These are phyloP conservation scores for Synergus gifuensis DNA, from an alignment of 2,888 invertebrate genomes.

Conservation along the genomic window DNA sequence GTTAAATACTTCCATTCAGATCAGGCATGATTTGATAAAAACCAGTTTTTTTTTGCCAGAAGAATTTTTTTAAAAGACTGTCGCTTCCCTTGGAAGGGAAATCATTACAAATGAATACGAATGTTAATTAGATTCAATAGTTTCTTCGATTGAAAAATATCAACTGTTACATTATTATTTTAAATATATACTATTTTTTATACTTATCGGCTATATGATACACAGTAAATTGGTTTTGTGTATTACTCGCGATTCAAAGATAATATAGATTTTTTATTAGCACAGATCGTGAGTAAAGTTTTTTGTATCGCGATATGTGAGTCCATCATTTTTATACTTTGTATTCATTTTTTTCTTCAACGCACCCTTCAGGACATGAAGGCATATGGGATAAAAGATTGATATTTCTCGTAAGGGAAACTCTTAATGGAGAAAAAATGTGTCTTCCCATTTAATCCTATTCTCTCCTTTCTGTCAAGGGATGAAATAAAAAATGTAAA, in stretches of 20 bases:
- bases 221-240: not conserved
- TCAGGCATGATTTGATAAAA: too few species aligned
- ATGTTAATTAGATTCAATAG: too few species aligned
- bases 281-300: not conserved
- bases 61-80: too few species aligned
- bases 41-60: too few species aligned
- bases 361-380: not conserved
- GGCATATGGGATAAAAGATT: not conserved
- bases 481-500: not conserved
- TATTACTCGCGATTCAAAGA: not conserved
- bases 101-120: too few species aligned
- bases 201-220: too few species aligned
- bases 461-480: not conserved
- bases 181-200: too few species aligned
- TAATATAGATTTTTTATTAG: conserved; percentile 7
- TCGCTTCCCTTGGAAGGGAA: too few species aligned
- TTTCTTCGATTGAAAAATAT: too few species aligned
- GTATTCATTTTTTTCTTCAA: not conserved
- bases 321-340: not conserved
- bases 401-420: not conserved
- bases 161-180: too few species aligned
- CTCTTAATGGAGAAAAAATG: not conserved
- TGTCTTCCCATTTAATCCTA: not conserved
- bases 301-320: not conserved
- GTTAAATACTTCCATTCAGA: too few species aligned